Evolutionary conservation across 2,888 invertebrate species (phyloP).

Genomic region (Camponotus fellah): DNA sequence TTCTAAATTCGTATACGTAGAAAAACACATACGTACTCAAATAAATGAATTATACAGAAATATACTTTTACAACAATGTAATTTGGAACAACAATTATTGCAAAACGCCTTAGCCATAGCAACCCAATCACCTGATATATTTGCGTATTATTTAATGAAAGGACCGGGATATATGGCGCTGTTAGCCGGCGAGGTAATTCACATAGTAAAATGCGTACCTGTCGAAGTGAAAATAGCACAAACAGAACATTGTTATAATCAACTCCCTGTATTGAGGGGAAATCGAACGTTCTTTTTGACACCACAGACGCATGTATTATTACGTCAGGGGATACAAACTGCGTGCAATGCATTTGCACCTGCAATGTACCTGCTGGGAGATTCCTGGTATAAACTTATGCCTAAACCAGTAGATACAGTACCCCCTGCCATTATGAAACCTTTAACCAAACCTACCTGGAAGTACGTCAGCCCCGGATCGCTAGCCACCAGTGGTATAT

Average conservation of each 20-base stretch:
- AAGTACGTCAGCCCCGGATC: no score
- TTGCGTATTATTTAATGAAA: neutral
- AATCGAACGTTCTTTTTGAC: neutral
- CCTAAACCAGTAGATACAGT: neutral
- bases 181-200: neutral
- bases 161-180: neutral
- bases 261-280: neutral
- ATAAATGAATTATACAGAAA: neutral
- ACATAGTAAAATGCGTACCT: neutral
- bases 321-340: neutral
- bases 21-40: neutral
- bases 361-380: neutral
- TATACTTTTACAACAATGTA: neutral
- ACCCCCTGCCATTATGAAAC: neutral
- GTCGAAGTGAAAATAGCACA: neutral
- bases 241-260: neutral
- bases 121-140: neutral
- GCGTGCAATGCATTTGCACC: neutral
- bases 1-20: no score
- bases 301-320: neutral
- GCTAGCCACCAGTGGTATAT: no score
- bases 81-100: neutral
- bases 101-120: neutral
- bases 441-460: no score
- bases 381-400: neutral